Conservation (phyloP, 2,113 vertebrate genomes). For the Gulo gulo region DNA sequence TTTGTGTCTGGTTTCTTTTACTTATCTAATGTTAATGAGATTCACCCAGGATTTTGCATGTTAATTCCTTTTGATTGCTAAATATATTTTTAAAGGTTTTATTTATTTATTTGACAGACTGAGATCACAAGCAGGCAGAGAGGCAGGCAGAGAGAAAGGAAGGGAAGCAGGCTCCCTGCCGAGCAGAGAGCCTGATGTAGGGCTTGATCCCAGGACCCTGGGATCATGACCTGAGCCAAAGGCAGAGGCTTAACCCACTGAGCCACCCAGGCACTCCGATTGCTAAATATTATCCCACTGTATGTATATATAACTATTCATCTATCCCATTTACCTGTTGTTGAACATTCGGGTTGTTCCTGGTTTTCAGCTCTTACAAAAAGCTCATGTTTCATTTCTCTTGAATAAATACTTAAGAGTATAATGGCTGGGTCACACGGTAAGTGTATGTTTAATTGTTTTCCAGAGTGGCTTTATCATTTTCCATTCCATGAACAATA, state of each 20-base stretch:
- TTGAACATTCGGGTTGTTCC: neutral
- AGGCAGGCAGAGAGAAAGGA: too few relatives aligned
- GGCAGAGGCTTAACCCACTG: too few relatives aligned
- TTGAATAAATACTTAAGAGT: neutral
- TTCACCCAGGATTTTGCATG: neutral
- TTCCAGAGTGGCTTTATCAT: neutral
- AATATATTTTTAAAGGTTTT: too few relatives aligned
- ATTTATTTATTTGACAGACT: too few relatives aligned
- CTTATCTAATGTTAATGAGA: neutral
- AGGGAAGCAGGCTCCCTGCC: too few relatives aligned
- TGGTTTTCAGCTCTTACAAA: neutral
- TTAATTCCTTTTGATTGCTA: neutral
- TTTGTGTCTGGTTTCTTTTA: neutral
- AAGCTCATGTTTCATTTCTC: neutral
- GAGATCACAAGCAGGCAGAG: too few relatives aligned
- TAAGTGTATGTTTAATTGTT: neutral
- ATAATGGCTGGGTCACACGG: neutral
- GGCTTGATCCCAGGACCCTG: too few relatives aligned
- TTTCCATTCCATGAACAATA: neutral
- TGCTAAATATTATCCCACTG: neutral
- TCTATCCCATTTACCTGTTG: neutral
- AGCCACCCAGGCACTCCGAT: too few relatives aligned
- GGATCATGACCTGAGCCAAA: too few relatives aligned
- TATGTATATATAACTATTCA: neutral
- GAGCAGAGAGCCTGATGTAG: accelerated